Conservation (phyloP, 2,113 vertebrate species). For the Melanerpes aurifrons region DNA sequence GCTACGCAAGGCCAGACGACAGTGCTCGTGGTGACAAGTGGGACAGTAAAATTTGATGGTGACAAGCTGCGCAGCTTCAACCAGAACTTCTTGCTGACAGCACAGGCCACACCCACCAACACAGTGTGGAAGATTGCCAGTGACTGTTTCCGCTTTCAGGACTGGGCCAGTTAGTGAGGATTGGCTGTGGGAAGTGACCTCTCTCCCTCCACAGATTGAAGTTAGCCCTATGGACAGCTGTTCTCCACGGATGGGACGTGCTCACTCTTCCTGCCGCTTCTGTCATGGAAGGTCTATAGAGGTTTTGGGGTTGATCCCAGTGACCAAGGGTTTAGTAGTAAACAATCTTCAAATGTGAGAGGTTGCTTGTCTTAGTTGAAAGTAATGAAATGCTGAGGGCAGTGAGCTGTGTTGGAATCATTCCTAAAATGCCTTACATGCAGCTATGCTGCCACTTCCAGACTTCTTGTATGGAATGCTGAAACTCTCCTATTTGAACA, state of each 20-base stretch:
- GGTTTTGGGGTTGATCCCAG: not conserved
- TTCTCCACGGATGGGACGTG: not conserved
- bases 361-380: constrained; percentile 35
- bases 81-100: constrained; percentile 93
- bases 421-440: constrained; percentile 58
- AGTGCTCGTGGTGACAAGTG: constrained; percentile 91
- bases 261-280: not conserved
- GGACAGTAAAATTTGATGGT: constrained; percentile 94
- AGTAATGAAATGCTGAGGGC: constrained; percentile 14
- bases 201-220: not conserved
- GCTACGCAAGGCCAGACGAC: constrained; percentile 95
- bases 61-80: constrained; percentile 95
- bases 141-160: constrained; percentile 97
- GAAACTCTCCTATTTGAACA: not conserved
- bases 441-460: constrained; percentile 17
- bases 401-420: constrained; percentile 13
- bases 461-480: not conserved
- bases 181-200: not conserved
- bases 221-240: not conserved
- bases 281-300: not conserved
- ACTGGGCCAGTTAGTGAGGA: constrained; percentile 84
- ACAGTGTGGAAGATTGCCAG: constrained; percentile 98
- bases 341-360: not conserved
- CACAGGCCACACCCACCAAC: constrained; percentile 88
- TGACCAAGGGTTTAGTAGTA: not conserved